Evolutionary conservation across 2,113 vertebrate genomes (phyloP), one percentile per base, ranked within the genome.

Genomic region (Pontoporia blainvillei): DNA sequence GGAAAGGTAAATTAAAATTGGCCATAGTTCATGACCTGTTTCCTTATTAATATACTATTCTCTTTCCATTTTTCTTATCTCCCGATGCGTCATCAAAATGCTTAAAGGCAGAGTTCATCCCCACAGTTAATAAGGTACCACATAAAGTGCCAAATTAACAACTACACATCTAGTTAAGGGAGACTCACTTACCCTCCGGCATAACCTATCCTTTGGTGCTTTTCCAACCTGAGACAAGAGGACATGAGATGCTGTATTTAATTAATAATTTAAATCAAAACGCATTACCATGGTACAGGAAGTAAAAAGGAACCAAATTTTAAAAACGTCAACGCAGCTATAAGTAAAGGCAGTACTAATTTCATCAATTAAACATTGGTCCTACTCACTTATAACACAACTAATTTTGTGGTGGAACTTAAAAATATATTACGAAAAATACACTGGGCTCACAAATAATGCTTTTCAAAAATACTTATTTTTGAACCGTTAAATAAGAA

Each of bases 121-220:
- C n/a, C 1, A 15, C 3, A n/a, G 90, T 57, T 88, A 82, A 81
- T 10, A n/a, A 93, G 39, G 44, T 9, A 49, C 29, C 4, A 31
- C 0, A 18, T 3, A 75, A 87, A 89, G 27, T 34, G 9, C 27
- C 78, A 90, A 81, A 49, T 17, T 75, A 86, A 49, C 25, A 76
- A 12, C 15, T 36, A 2, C 67, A 31, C 82, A 83, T 52, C 61
- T 36, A 57, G 76, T 61, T 64, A 83, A 85, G 61, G 66, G 11
- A 85, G 15, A 92, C 29, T 81, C 96, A 98, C 99, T 99, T 98
- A 99, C 99, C 99, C 99, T 98, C 98, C 99, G 99, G 97, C 99
- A 99, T 6, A 99, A 97, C 72, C 99, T 99, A 94, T 99, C 99
- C 98, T 99, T 99, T 3, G 99, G 99, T 71, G 99, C 98, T 98